Conservation (phyloP, 2,888 invertebrate species). For the Ornithoptera priamus region DNA sequence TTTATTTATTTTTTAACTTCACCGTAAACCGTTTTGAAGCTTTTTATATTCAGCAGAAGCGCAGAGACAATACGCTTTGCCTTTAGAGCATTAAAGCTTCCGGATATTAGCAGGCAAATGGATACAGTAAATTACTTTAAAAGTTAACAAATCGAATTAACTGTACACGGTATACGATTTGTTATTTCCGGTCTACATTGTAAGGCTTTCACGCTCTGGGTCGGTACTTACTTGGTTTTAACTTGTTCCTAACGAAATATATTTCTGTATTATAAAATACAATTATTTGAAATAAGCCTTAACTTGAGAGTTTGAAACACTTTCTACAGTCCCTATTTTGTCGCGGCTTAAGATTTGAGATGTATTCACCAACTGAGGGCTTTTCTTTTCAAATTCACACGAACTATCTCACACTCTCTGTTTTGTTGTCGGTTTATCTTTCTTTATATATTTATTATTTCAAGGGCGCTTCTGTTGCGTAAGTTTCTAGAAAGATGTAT, state of each 20-base stretch:
- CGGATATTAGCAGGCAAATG: conserved; percentile 61
- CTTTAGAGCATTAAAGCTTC: conserved; percentile 5
- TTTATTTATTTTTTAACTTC: background rate
- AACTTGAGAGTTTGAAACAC: too few species aligned
- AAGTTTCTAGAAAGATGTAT: background rate
- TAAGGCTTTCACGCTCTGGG: too few species aligned
- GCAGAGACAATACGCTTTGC: conserved; percentile 21
- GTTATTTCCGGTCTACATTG: too few species aligned
- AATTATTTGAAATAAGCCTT: too few species aligned
- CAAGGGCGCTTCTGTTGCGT: conserved; percentile 18
- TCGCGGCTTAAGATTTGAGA: too few species aligned
- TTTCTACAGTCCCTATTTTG: too few species aligned
- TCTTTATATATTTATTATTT: conserved; percentile 18
- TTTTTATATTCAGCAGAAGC: conserved; percentile 12
- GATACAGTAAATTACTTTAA: conserved; percentile 42
- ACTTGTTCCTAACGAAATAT: too few species aligned
- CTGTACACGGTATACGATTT: background rate
- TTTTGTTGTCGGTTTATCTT: conserved; percentile 51
- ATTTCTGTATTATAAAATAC: too few species aligned
- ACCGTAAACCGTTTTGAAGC: conserved; percentile 18
- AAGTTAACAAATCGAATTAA: conserved; percentile 9
- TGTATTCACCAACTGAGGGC: background rate
- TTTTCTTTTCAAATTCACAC: conserved; percentile 10
- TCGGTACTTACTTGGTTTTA: too few species aligned
- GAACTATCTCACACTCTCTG: conserved; percentile 42